Evolutionary conservation across 1,140 invertebrate species (phyloP), one percentile per base, ranked within the genome.

Genomic region (Meloidogyne chitwoodi): DNA sequence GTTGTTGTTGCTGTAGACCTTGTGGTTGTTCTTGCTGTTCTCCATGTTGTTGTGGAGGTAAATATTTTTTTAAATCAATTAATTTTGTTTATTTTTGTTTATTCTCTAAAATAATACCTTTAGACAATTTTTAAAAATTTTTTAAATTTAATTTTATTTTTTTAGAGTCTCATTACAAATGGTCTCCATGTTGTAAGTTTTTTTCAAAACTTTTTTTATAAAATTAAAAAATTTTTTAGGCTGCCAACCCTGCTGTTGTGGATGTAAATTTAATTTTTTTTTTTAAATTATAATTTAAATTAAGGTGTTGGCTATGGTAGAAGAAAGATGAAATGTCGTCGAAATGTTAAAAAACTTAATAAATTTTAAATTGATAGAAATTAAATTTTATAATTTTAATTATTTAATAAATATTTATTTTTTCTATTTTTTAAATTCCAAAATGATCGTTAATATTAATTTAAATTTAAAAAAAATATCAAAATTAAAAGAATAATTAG

Each of bases 1-100:
- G 76, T n/a, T 77, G 76, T 66, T 77, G 76, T 24, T 77, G 76
- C 68, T 77, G 76, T 26, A 31, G 76, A 41, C 63, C 71, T 38
- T 76, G 44, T 22, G 31, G 70, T 63, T 76, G 75, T 38, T 75
- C 27, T 27, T 75, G 74, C 63, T 75, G 74, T n/a, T 56, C 48
- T n/a, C 48, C 48, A n/a, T 56, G 48, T 56, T 56, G 48, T 19
- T 56, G 48, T 56, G 48, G 48, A 22, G 48, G 48, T n/a, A 0
- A 8, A 8, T 56, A n/a, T 56, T 56, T n/a, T 0, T n/a, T 38
- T 38, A 6, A 6, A 38, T 38, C 10, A 38, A 38, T 38, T 38
- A n/a, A 38, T 38, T 38, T 38, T 38, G 10, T 38, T 75, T 44
- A 75, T 44, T 71, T 66, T 12, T 38, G 2, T 31, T 48, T 71